phyloP scores from a whole-genome alignment of 2,113 vertebrate species.

The Chaenocephalus aceratus region DNA sequence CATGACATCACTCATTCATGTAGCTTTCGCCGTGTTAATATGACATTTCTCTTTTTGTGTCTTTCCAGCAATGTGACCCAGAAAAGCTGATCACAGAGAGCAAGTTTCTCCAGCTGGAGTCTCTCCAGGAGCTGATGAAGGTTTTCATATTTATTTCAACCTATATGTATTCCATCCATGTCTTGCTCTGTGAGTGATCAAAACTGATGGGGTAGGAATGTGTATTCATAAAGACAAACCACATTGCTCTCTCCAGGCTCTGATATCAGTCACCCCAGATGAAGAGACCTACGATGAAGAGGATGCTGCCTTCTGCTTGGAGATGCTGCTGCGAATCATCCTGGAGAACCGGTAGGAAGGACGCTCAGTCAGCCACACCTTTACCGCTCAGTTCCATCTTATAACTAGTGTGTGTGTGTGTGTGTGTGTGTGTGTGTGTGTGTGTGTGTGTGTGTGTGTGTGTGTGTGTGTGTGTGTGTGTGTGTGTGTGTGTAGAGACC shows the following conservation, averaged over 20 bases:
- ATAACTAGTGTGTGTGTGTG: no score
- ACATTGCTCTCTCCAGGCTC: conserved; percentile 82
- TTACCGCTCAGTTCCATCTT: background rate
- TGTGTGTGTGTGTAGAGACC: conserved; percentile 85
- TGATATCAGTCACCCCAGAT: conserved; percentile 97
- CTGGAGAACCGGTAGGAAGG: conserved; percentile 91
- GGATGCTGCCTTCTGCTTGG: conserved; percentile 96
- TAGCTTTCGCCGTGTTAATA: background rate
- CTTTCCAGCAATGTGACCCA: conserved; percentile 92
- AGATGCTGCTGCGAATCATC: conserved; percentile 96
- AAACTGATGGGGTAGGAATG: background rate
- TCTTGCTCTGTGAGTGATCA: background rate
- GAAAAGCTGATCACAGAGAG: conserved; percentile 98
- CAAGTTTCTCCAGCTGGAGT: conserved; percentile 97
- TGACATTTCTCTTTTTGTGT: background rate
- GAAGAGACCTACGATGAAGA: conserved; percentile 98
- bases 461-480: background rate
- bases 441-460: no score
- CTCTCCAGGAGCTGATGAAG: conserved; percentile 98
- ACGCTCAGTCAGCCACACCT: background rate
- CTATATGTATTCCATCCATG: background rate
- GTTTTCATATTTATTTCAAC: conserved; percentile 64
- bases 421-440: no score
- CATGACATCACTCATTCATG: background rate
- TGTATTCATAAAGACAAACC: background rate